Percentiles rank a stretch among this genome's conserved stretches.
phyloP scores from a whole-genome alignment of 2,888 invertebrate genomes.

The Gymnosoma rotundatum region DNA sequence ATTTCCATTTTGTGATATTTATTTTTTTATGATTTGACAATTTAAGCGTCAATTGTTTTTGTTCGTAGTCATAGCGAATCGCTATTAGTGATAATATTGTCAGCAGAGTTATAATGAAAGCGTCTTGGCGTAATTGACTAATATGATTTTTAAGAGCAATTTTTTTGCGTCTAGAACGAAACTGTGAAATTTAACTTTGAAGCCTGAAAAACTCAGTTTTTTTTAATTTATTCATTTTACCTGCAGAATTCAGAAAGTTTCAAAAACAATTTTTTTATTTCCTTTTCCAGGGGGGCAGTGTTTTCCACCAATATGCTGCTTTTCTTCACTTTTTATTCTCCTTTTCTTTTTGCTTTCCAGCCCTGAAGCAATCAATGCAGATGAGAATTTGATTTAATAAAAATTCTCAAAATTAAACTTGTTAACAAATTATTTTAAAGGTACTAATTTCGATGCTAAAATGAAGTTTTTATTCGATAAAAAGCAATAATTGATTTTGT shows the following conservation, averaged over 20 bases:
- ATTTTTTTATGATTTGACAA: constrained; percentile 35
- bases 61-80: background rate
- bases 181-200: background rate
- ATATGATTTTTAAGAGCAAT: background rate
- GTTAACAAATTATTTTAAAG: background rate
- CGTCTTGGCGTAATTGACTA: background rate
- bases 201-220: background rate
- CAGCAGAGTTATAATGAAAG: constrained; percentile 4
- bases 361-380: background rate
- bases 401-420: background rate
- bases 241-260: background rate
- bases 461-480: too few relatives aligned
- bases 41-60: background rate
- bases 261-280: constrained; percentile 20
- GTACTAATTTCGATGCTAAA: too few relatives aligned
- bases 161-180: background rate
- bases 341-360: background rate
- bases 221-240: background rate
- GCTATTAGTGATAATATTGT: too few relatives aligned
- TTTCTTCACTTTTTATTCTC: background rate
- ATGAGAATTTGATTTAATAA: constrained; percentile 6
- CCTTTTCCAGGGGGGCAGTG: background rate
- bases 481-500: too few relatives aligned
- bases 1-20: background rate
- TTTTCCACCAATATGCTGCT: background rate